These are phyloP conservation scores for Aporrectodea caliginosa DNA, from an alignment of 1,140 invertebrate species.

Conservation along the genomic window DNA sequence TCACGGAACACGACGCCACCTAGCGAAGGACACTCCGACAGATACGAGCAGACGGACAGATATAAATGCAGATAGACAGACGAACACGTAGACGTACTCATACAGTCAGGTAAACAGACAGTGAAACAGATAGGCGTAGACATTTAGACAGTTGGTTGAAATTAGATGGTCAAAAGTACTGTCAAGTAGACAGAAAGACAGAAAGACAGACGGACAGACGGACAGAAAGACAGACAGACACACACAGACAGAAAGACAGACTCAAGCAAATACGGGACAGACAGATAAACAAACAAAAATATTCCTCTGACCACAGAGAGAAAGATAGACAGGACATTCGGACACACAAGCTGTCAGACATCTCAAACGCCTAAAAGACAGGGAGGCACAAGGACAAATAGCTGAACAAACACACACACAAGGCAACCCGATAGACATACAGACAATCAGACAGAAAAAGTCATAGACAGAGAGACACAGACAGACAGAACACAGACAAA, in stretches of 20 bases:
- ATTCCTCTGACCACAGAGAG: not conserved
- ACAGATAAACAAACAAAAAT: not conserved
- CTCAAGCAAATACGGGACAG: not conserved
- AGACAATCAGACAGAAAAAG: not conserved
- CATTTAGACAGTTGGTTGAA: too few species aligned
- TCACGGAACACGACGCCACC: too few species aligned
- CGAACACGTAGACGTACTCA: not conserved
- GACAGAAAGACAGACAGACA: not conserved
- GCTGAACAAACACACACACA: not conserved
- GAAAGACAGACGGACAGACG: not conserved
- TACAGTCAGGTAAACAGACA: not conserved
- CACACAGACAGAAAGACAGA: not conserved
- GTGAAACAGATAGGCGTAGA: not conserved
- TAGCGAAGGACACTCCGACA: not conserved
- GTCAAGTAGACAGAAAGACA: not conserved
- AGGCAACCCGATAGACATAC: not conserved
- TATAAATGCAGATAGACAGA: not conserved
- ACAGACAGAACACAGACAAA: not conserved
- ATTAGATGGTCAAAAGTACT: too few species aligned
- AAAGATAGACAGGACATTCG: not conserved
- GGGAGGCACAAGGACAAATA: not conserved
- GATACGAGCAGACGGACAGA: not conserved
- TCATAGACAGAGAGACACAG: not conserved
- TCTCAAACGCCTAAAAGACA: not conserved
- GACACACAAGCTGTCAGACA: not conserved